These are phyloP conservation scores for Diorhabda sublineata DNA, from an alignment of 1,140 invertebrate species.

Conservation along the genomic window DNA sequence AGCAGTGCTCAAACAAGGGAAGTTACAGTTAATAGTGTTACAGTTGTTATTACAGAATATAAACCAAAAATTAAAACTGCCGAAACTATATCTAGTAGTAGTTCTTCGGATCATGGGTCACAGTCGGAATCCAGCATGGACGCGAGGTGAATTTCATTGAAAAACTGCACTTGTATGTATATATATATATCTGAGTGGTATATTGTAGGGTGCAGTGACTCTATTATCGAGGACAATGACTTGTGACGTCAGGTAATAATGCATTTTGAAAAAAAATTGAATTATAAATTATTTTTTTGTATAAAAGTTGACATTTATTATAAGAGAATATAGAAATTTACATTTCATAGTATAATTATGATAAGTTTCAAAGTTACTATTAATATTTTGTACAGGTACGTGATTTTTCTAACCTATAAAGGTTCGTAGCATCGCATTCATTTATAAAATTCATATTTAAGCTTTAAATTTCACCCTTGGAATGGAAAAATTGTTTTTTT, in stretches of 20 bases:
- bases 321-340: background rate
- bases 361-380: too few species aligned
- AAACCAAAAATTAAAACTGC: slow-evolving; percentile 73
- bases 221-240: slow-evolving; percentile 25
- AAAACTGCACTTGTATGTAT: slow-evolving; percentile 5
- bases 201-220: slow-evolving; percentile 9
- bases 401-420: too few species aligned
- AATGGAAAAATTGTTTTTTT: too few species aligned
- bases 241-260: slow-evolving; percentile 18
- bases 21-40: slow-evolving; percentile 94
- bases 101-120: slow-evolving; percentile 59
- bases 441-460: too few species aligned
- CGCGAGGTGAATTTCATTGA: slow-evolving; percentile 46
- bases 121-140: slow-evolving; percentile 62
- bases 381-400: too few species aligned
- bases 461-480: too few species aligned
- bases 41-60: slow-evolving; percentile 94
- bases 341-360: too few species aligned
- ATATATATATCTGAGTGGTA: background rate
- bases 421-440: too few species aligned
- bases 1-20: slow-evolving; percentile 85
- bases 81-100: slow-evolving; percentile 56
- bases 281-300: slow-evolving; percentile 8
- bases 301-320: slow-evolving; percentile 6
- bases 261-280: slow-evolving; percentile 1